Percentiles rank a stretch among this genome's conserved stretches.
phyloP scores from a whole-genome alignment of 1,140 invertebrate species.

The Scaptomyza montana region DNA sequence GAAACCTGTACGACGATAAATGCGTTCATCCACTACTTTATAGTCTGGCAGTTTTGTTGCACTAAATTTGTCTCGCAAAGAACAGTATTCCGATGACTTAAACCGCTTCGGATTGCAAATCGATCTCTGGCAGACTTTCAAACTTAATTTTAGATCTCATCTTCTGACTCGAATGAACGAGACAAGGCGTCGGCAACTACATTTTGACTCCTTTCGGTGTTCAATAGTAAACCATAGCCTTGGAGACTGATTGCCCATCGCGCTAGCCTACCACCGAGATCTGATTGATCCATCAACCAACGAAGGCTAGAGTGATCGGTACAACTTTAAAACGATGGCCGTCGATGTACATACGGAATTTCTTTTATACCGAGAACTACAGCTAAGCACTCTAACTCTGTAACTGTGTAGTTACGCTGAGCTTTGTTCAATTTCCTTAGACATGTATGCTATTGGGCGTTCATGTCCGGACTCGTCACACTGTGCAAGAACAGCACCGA shows the following conservation, averaged over 20 bases:
- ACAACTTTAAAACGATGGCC: slow-evolving; percentile 22
- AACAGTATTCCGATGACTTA: too few species aligned
- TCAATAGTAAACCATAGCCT: too few species aligned
- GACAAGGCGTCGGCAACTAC: too few species aligned
- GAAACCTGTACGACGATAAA: too few species aligned
- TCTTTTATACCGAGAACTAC: slow-evolving; percentile 6
- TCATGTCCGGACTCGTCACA: background rate
- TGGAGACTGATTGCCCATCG: slow-evolving; percentile 73
- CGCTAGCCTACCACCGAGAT: slow-evolving; percentile 62
- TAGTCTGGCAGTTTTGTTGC: background rate
- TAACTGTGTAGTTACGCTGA: background rate
- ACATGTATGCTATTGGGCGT: background rate
- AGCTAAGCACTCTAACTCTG: slow-evolving; percentile 11
- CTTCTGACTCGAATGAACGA: too few species aligned
- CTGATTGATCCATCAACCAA: slow-evolving; percentile 44
- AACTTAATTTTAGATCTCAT: too few species aligned
- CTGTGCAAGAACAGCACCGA: too few species aligned
- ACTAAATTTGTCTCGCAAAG: background rate
- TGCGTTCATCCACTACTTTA: too few species aligned
- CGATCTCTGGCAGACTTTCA: too few species aligned
- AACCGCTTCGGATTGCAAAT: too few species aligned
- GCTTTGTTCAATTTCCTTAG: background rate
- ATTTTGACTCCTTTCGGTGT: too few species aligned
- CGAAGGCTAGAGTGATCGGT: slow-evolving; percentile 16
- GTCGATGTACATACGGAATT: slow-evolving; percentile 28